Evolutionary conservation across 2,888 invertebrate genomes (phyloP).

Genomic region (Eugnorisma glareosa): DNA sequence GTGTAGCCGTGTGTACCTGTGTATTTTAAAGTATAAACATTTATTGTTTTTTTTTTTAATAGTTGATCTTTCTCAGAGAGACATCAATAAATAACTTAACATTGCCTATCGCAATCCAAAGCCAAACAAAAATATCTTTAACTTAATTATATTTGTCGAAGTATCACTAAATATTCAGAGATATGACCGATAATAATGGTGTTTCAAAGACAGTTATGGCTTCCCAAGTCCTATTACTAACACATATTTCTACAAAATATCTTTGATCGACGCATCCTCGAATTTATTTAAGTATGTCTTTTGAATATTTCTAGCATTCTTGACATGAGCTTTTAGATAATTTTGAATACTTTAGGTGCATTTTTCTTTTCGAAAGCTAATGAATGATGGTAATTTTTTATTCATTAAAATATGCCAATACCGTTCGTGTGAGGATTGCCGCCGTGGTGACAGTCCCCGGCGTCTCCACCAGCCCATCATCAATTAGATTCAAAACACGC

Average conservation of each 20-base stretch:
- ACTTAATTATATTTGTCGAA: slow-evolving; percentile 29
- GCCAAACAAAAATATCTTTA: neutral
- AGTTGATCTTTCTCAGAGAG: neutral
- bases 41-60: neutral
- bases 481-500: slow-evolving; percentile 76
- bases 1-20: no score
- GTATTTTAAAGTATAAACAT: neutral
- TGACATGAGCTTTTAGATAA: slow-evolving; percentile 71
- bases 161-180: slow-evolving; percentile 28
- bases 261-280: slow-evolving; percentile 33
- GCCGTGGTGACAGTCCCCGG: slow-evolving; percentile 73
- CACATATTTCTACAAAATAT: slow-evolving; percentile 52
- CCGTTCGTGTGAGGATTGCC: slow-evolving; percentile 73
- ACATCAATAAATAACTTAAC: neutral
- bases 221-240: slow-evolving; percentile 25
- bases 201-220: slow-evolving; percentile 35
- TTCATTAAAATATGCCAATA: slow-evolving; percentile 69
- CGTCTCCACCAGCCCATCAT: slow-evolving; percentile 69
- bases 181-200: slow-evolving; percentile 34
- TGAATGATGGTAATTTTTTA: slow-evolving; percentile 54
- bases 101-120: neutral
- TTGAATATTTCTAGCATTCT: slow-evolving; percentile 60
- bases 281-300: slow-evolving; percentile 54
- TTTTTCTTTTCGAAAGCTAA: slow-evolving; percentile 71
- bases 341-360: slow-evolving; percentile 69